Base-by-base conservation (phyloP, 2,888 invertebrate genomes). In the Drosophila nr. perissopoda region DNA sequence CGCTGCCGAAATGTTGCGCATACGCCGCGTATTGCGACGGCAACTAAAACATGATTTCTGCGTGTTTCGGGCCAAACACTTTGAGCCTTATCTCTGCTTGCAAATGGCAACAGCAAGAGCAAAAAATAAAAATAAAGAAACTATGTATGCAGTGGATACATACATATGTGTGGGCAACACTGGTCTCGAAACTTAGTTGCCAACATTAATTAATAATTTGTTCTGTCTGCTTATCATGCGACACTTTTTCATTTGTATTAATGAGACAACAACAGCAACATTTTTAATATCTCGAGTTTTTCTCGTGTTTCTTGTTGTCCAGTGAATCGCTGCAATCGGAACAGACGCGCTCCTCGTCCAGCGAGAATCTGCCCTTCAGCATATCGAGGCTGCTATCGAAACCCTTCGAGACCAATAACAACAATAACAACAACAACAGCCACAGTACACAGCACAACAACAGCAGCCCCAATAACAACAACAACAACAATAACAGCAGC, bases 321-420 rank as follows among this genome's bases (percentile, higher is more conserved):
- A 94, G 93, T 62, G 94, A 93, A 92, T 91, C 91, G 87, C 92
- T 91, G 92, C 94, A 92, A 91, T 93, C 90, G 86, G 94, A 87
- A 92, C 94, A 82, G 93, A 94, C 91, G 91, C 94, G 92, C 92
- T 94, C 82, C 89, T 93, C 93, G 63, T 93, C 93, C 71, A 93
- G 93, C 82, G 93, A 93, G 87, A 93, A 93, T 91, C 90, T 97
- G 82, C 96, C 97, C 68, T 97, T 97, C 94, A 97, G 97, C 93
- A 97, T 97, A 94, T 97, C 96, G 40, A 95, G 97, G 89, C 94
- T 97, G 87, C 93, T 96, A 90, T 96, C 96, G n/a, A 96, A 96
- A 93, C 96, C 96, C 79, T 96, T 96, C 83, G 96, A 96, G 80
- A 95, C 95, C 58, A 92, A 92, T 69, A 92, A 92, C 78, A 90